Evolutionary conservation across 1,140 invertebrate genomes (phyloP).

Genomic region (Dinoponera quadriceps): DNA sequence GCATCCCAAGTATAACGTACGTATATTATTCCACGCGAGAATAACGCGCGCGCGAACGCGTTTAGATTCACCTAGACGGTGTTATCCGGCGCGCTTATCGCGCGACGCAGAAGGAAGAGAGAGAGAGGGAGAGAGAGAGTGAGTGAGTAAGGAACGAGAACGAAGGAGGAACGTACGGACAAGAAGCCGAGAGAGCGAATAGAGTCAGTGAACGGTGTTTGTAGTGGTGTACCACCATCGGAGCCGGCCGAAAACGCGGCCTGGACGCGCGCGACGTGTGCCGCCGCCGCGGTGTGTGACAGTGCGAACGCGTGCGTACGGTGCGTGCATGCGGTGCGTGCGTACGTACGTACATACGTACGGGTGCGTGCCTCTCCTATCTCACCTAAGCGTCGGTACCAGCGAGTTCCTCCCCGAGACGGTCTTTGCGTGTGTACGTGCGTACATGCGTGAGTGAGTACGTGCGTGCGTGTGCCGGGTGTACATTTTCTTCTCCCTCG

Average conservation of each 20-base stretch:
- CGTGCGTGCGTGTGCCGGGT: no score
- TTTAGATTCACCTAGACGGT: constrained; percentile 67
- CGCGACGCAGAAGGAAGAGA: constrained; percentile 54
- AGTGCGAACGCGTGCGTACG: constrained; percentile 65
- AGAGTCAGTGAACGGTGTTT: constrained; percentile 44
- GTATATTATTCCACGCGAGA: constrained; percentile 67
- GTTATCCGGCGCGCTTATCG: constrained; percentile 61
- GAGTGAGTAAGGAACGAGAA: constrained; percentile 36
- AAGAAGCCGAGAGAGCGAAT: constrained; percentile 44
- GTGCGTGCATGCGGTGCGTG: constrained; percentile 65
- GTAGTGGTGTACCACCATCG: constrained; percentile 36
- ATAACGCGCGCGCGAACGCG: constrained; percentile 35
- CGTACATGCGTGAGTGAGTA: neutral
- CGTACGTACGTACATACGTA: constrained; percentile 69
- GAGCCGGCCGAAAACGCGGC: neutral
- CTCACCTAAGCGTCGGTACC: constrained; percentile 48
- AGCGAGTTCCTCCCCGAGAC: constrained; percentile 56
- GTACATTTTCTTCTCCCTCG: no score
- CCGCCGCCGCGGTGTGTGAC: constrained; percentile 31
- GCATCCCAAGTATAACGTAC: constrained; percentile 84
- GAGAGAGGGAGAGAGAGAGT: constrained; percentile 46
- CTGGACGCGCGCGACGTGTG: no score
- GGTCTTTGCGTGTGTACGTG: constrained; percentile 36
- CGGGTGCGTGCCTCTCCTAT: constrained; percentile 58
- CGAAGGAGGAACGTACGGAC: constrained; percentile 39